phyloP scores from a whole-genome alignment of 1,140 invertebrate species.

The Lepidurus arcticus region DNA sequence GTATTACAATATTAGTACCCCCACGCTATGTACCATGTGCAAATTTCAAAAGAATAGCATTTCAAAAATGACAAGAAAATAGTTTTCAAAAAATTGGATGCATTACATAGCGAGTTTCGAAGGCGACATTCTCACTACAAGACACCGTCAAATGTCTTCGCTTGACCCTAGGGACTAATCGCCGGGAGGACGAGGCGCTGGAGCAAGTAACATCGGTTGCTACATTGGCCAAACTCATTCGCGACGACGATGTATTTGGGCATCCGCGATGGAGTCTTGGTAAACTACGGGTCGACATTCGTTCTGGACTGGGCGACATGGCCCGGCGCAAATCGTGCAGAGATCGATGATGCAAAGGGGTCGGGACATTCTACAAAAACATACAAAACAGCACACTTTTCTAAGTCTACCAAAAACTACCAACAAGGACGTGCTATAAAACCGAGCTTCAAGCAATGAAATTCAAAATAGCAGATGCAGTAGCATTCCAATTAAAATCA shows the following conservation, averaged over 20 bases:
- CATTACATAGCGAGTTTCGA: constrained; percentile 39
- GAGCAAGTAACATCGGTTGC: constrained; percentile 35
- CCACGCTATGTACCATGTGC: background rate
- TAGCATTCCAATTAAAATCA: background rate
- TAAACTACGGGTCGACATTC: constrained; percentile 1
- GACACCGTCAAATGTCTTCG: constrained; percentile 82
- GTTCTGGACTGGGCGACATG: constrained; percentile 2
- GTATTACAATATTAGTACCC: background rate
- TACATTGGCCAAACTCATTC: constrained; percentile 34
- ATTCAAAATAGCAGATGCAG: background rate
- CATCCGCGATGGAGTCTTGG: background rate
- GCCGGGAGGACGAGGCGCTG: constrained; percentile 41
- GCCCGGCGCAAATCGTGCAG: constrained; percentile 1
- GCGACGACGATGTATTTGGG: constrained; percentile 35
- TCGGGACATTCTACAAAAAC: constrained; percentile 10
- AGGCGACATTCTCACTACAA: constrained; percentile 51
- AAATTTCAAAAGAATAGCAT: constrained; percentile 23
- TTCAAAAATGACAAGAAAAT: background rate
- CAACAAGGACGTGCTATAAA: background rate
- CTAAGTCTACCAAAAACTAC: background rate
- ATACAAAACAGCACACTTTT: background rate
- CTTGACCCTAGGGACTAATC: constrained; percentile 69
- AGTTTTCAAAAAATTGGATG: background rate
- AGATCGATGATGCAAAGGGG: constrained; percentile 3
- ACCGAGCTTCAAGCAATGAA: background rate